Base-by-base conservation (phyloP, 1,140 invertebrate species). In the Mamestra configurata region DNA sequence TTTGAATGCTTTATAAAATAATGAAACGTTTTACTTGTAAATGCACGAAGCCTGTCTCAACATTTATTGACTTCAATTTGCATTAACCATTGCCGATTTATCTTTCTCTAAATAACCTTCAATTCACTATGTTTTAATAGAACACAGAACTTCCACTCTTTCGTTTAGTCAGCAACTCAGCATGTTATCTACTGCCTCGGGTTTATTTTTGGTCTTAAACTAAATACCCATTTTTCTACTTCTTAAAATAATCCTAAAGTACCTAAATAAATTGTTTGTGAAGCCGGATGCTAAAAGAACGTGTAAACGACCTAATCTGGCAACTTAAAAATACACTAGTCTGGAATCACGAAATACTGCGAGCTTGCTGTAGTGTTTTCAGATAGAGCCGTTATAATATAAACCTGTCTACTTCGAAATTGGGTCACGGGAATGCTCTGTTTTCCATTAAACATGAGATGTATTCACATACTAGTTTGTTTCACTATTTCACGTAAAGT, bases 341-440 rank as follows among this genome's bases (percentile, higher is more conserved):
- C 1, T 72, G 24, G 43, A 20, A 15, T 59, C 15, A 18, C 20
- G 2, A 75, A 40, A 75, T 46, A 53, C 1, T 10, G 5, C 7
- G 31, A 72, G 15, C 35, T 43, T n/a, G 20, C 49, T 27, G n/a
- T 27, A 75, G 76, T 66, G 75, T 81, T 78, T 79, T 51, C 18
- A 70, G 40, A 66, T 71, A 72, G 40, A 68, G 66, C 49, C 8
- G 31, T 40, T 20, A 7, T 81, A 85, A 80, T 78, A 51, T 75
- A 83, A 85, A 81, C 79, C 31, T 77, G 70, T 77, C 68, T 80
- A 82, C 49, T 22, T 31, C 13, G 13, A 31, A 86, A 83, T 53
- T 86, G 73, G 86, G 86, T 84, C 83, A 83, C 27, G 61, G 75
- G 79, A 51, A 68, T 71, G 64, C 64, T 81, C 82, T 86, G 77